These are phyloP conservation scores for Mimumesa dahlbomi DNA, from an alignment of 2,888 invertebrate genomes.

Conservation along the genomic window DNA sequence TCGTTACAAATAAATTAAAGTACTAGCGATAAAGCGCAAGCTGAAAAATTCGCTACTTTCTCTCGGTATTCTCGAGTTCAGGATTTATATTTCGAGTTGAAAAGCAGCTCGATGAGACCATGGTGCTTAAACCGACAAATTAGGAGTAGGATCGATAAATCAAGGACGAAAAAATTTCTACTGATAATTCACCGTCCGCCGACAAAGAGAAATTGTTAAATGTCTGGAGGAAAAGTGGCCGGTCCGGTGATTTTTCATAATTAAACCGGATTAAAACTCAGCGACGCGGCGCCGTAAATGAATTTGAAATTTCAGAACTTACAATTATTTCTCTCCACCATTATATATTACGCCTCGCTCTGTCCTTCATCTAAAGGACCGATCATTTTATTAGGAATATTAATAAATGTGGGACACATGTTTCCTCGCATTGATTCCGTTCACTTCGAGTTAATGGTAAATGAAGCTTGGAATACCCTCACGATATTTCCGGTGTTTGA, in stretches of 20 bases:
- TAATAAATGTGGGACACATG: too few relatives aligned
- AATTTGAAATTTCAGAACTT: conserved; percentile 76
- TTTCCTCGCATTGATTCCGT: too few relatives aligned
- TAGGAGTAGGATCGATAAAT: conserved; percentile 8
- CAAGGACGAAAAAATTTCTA: conserved; percentile 13
- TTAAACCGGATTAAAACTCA: conserved; percentile 71
- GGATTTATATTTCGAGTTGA: conserved; percentile 1
- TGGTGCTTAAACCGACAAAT: conserved; percentile 20
- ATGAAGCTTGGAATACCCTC: too few relatives aligned
- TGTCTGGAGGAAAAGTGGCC: conserved; percentile 22
- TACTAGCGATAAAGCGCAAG: too few relatives aligned
- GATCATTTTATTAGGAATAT: too few relatives aligned
- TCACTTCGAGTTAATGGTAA: too few relatives aligned
- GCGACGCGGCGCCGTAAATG: conserved; percentile 67
- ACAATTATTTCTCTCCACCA: too few relatives aligned
- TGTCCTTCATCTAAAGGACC: too few relatives aligned
- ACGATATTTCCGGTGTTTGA: too few relatives aligned
- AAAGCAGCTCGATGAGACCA: too few relatives aligned
- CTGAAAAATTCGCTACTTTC: neutral
- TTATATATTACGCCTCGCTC: too few relatives aligned
- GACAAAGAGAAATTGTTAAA: conserved; percentile 28
- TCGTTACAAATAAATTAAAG: too few relatives aligned
- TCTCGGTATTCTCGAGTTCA: conserved; percentile 9
- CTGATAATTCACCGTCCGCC: conserved; percentile 25
- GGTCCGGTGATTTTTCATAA: conserved; percentile 66